phyloP scores from a whole-genome alignment of 2,113 vertebrate genomes.

The Percina caprodes region DNA sequence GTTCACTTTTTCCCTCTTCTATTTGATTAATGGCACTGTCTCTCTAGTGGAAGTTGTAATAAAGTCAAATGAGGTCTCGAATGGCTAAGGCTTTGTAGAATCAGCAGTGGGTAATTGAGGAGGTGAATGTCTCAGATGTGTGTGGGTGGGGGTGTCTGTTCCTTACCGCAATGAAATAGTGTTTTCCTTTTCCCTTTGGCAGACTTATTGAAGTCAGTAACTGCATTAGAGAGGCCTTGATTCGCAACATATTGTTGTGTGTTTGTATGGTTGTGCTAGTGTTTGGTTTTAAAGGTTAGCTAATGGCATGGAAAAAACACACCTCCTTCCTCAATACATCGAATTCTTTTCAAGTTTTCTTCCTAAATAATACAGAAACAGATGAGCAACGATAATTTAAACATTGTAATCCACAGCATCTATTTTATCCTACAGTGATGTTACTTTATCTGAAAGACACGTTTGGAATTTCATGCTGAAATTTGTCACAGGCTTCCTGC shows the following conservation, averaged over 20 bases:
- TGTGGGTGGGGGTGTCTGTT: conserved; percentile 30
- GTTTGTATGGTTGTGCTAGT: conserved; percentile 39
- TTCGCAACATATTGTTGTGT: conserved; percentile 40
- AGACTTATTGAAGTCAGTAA: conserved; percentile 63
- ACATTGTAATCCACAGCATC: conserved; percentile 22
- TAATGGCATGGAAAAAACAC: conserved; percentile 46
- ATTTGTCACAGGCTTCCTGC: conserved; percentile 27
- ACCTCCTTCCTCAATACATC: conserved; percentile 20
- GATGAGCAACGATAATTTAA: conserved; percentile 31
- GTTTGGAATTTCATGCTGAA: conserved; percentile 18
- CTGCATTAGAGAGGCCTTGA: conserved; percentile 54
- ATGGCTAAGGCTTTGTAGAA: conserved; percentile 69
- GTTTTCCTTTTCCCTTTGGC: conserved; percentile 51
- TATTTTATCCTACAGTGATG: neutral
- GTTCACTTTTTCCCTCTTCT: conserved; percentile 48
- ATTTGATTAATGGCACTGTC: conserved; percentile 74
- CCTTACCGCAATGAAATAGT: conserved; percentile 53
- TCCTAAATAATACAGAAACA: conserved; percentile 48
- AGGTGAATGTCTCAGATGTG: conserved; percentile 63
- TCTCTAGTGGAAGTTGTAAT: conserved; percentile 67
- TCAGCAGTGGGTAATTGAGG: conserved; percentile 74
- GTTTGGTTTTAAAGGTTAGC: conserved; percentile 52
- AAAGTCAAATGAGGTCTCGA: conserved; percentile 77
- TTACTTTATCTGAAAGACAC: conserved; percentile 23
- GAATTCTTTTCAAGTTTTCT: conserved; percentile 34